phyloP scores from a whole-genome alignment of 2,113 vertebrate genomes.

The Carollia perspicillata region DNA sequence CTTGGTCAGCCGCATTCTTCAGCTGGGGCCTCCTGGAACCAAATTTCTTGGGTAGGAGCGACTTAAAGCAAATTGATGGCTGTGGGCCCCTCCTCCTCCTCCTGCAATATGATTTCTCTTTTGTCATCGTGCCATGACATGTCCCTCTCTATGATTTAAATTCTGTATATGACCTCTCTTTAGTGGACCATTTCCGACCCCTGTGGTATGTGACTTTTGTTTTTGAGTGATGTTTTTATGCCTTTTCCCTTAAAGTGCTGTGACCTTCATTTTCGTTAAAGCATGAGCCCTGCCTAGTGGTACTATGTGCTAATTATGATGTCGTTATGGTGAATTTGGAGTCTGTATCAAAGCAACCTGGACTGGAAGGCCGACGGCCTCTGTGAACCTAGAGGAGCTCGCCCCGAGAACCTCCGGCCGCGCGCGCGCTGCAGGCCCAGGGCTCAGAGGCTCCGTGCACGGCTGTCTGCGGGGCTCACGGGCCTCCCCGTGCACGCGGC shows the following conservation, averaged over 20 bases:
- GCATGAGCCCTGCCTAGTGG: slow-evolving; percentile 87
- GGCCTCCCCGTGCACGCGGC: slow-evolving; percentile 44
- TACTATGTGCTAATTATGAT: slow-evolving; percentile 74
- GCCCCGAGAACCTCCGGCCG: background rate
- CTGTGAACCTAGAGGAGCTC: background rate
- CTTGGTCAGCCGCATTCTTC: slow-evolving; percentile 99
- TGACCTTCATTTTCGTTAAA: slow-evolving; percentile 84
- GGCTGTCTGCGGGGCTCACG: background rate
- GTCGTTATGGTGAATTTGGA: slow-evolving; percentile 74
- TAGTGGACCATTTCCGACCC: slow-evolving; percentile 83
- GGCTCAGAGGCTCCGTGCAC: slow-evolving; percentile 53
- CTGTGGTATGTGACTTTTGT: slow-evolving; percentile 84
- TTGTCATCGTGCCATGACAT: slow-evolving; percentile 85
- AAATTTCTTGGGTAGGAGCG: slow-evolving; percentile 99
- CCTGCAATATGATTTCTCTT: slow-evolving; percentile 85
- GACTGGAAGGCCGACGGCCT: slow-evolving; percentile 72
- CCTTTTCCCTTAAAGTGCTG: slow-evolving; percentile 82
- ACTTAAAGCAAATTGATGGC: slow-evolving; percentile 94
- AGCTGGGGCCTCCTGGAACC: slow-evolving; percentile 99
- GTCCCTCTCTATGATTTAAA: slow-evolving; percentile 86
- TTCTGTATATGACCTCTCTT: slow-evolving; percentile 80
- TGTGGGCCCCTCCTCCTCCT: slow-evolving; percentile 86
- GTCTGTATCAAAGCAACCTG: slow-evolving; percentile 89
- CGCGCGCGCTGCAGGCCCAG: slow-evolving; percentile 62
- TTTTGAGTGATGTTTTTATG: slow-evolving; percentile 85